These are phyloP conservation scores for Petaurus breviceps DNA, from an alignment of 2,113 vertebrate species.

Conservation along the genomic window DNA sequence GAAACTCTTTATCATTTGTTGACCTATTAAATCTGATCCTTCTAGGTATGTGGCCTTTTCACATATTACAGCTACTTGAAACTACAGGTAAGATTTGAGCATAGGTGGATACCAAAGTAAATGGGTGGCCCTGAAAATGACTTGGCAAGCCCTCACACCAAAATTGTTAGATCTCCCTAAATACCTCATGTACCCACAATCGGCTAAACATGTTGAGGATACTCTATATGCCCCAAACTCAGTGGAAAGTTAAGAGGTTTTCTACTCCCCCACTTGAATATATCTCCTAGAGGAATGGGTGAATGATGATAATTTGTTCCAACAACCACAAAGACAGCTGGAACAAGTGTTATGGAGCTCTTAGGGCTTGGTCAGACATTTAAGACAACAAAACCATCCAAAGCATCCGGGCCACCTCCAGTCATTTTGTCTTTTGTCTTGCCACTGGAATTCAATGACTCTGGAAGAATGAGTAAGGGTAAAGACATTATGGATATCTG, in stretches of 20 bases:
- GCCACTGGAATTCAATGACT: neutral
- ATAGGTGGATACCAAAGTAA: neutral
- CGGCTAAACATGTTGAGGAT: neutral
- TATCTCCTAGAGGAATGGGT: neutral
- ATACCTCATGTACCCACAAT: neutral
- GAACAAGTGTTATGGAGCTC: neutral
- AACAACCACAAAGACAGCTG: neutral
- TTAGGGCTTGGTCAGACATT: neutral
- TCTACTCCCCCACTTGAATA: neutral
- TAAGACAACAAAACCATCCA: neutral
- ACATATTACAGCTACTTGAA: neutral
- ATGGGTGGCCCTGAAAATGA: neutral
- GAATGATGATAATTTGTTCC: neutral
- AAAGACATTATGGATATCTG: neutral
- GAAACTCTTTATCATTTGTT: neutral
- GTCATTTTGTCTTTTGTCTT: neutral
- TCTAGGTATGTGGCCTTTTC: neutral
- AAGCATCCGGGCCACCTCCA: neutral
- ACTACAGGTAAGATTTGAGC: neutral
- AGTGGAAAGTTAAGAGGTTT: neutral
- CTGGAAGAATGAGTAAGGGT: neutral
- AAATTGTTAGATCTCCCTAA: neutral
- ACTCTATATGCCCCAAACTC: neutral
- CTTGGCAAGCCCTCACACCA: neutral
- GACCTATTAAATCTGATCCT: neutral